A percentile compares a stretch with the other conserved stretches of the same genome.
These are phyloP conservation scores for Sminthurides aquaticus DNA, from an alignment of 2,888 invertebrate species.

Conservation along the genomic window DNA sequence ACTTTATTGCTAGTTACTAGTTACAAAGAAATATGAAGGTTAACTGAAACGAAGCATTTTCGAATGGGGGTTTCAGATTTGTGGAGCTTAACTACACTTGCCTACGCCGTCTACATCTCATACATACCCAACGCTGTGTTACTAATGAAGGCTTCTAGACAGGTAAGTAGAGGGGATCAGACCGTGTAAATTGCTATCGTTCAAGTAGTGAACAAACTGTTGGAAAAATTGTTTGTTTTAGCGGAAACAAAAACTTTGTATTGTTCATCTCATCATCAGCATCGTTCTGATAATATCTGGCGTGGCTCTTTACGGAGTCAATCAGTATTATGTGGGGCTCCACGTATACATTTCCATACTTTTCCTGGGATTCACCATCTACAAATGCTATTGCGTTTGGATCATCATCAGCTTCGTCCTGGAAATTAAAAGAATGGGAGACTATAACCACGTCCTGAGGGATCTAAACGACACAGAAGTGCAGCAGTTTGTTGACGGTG, in stretches of 20 bases:
- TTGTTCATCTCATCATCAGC: not conserved
- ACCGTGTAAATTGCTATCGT: too few species aligned
- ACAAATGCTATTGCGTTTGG: conserved; percentile 16
- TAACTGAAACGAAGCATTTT: too few species aligned
- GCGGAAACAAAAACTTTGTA: not conserved
- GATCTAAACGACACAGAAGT: conserved; percentile 13
- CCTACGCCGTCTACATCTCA: conserved; percentile 2
- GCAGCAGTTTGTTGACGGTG: conserved; percentile 1
- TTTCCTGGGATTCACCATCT: conserved; percentile 3
- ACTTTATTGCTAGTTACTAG: too few species aligned
- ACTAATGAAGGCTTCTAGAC: conserved; percentile 1
- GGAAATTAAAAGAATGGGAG: conserved; percentile 12
- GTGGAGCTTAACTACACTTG: not conserved
- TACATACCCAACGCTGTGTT: not conserved
- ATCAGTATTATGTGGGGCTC: not conserved
- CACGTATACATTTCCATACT: conserved; percentile 6
- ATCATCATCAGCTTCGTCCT: conserved; percentile 4
- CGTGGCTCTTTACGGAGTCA: not conserved
- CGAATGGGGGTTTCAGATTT: too few species aligned
- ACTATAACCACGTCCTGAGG: conserved; percentile 7
- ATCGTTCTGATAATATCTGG: not conserved
- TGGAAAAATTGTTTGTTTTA: too few species aligned
- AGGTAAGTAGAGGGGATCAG: conserved; percentile 12
- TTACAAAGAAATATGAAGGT: too few species aligned
- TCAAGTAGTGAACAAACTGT: too few species aligned